Conservation (phyloP, 2,113 vertebrate genomes). For the Myxocyprinus asiaticus region DNA sequence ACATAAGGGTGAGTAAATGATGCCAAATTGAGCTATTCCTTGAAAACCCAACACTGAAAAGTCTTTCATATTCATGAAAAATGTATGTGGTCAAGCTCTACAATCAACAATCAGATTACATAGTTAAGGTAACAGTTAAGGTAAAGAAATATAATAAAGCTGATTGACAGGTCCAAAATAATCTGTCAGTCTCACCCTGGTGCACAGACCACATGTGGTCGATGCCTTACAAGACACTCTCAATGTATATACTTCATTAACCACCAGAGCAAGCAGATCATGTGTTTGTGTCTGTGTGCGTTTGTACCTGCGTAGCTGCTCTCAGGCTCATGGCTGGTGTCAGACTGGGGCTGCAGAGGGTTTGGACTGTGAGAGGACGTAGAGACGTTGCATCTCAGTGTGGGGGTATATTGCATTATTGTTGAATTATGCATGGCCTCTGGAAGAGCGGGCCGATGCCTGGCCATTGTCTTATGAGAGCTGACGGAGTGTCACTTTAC, state of each 20-base stretch:
- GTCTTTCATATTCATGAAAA: background rate
- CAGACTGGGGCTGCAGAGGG: conserved; percentile 46
- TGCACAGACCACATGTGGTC: conserved; percentile 10
- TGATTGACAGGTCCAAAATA: conserved; percentile 31
- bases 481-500: conserved; percentile 61
- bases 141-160: no score
- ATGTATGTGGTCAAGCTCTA: background rate
- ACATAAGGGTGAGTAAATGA: no score
- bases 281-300: conserved; percentile 33
- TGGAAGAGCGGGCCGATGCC: conserved; percentile 51
- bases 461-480: conserved; percentile 57
- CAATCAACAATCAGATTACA: no score
- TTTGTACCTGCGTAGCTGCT: conserved; percentile 36
- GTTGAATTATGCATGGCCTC: conserved; percentile 57
- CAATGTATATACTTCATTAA: conserved; percentile 49
- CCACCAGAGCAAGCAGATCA: conserved; percentile 32
- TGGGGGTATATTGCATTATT: conserved; percentile 47
- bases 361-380: conserved; percentile 55
- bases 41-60: no score
- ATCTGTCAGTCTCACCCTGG: conserved; percentile 26
- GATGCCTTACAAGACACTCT: conserved; percentile 39
- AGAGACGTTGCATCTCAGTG: conserved; percentile 46
- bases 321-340: conserved; percentile 34
- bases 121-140: no score
- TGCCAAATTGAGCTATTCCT: no score